Evolutionary conservation across 2,113 vertebrate species (phyloP), one percentile per base, ranked within the genome.

Genomic region (Serilophus lunatus): DNA sequence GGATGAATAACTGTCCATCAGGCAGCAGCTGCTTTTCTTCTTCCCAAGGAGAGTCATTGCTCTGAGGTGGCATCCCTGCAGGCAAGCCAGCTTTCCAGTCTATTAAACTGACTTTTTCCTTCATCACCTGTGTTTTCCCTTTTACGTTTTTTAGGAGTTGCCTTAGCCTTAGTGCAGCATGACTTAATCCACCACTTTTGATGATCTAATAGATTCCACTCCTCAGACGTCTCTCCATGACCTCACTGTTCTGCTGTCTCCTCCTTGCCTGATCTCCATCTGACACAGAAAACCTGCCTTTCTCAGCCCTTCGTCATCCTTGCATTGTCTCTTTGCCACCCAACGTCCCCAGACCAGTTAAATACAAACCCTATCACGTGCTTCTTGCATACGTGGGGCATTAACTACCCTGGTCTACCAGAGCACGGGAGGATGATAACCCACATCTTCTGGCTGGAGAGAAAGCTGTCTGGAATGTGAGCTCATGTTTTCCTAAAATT

Each of bases 401-500:
- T 63, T 63, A 51, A 25, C 49, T 18, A 47, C 74, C 50, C 78
- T 26, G 12, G 49, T 56, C 66, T 71, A 61, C 13, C 33, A 59
- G 61, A 22, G 3, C 56, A 90, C 13, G 40, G 57, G 50, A 93
- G 70, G 45, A 87, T 82, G 19, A 10, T 77, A 63, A 57, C 12
- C 6, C 54, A 28, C 36, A 22, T 61, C 61, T 72, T 77, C 28
- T 81, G 50, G 53, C 74, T 49, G 51, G 33, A 29, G 4, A 82
- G 80, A 23, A 84, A 77, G 68, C 72, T 79, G 69, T 64, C 69
- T 94, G 94, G 92, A 97, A 92, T 2, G 11, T 94, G 96, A 74
- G 66, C 82, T 97, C 31, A 25, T 75, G 79, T 91, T 97, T 96
- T 97, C 94, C 97, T 94, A 94, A 96, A 96, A 94, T 77, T 97